phyloP scores from a whole-genome alignment of 2,888 invertebrate genomes.

The Spialia ferax region DNA sequence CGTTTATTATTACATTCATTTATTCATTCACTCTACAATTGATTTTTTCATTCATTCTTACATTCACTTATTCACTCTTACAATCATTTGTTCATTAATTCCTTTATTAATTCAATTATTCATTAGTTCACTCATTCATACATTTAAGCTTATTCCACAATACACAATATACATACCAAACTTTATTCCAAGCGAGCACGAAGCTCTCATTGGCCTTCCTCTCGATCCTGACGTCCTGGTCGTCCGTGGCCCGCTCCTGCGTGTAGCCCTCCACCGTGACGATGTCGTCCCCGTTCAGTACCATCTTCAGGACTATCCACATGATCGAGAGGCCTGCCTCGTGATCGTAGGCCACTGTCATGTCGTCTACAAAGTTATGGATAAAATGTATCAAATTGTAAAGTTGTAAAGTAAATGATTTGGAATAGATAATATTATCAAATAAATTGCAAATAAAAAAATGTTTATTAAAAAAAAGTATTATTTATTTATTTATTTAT shows the following conservation, averaged over 20 bases:
- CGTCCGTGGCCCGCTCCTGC: slow-evolving; percentile 87
- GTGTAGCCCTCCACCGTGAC: slow-evolving; percentile 90
- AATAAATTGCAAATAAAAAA: too few species aligned
- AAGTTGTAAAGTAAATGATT: background rate
- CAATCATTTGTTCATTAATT: too few species aligned
- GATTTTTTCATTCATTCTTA: too few species aligned
- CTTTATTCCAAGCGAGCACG: slow-evolving; percentile 89
- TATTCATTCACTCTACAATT: too few species aligned
- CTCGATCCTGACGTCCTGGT: slow-evolving; percentile 89
- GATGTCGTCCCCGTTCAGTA: slow-evolving; percentile 91
- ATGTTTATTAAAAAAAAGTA: too few species aligned
- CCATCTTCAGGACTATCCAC: slow-evolving; percentile 81
- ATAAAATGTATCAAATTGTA: too few species aligned
- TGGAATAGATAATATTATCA: too few species aligned
- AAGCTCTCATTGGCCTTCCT: slow-evolving; percentile 92
- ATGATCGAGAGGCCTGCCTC: slow-evolving; percentile 68
- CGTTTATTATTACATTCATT: too few species aligned
- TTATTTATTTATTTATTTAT: too few species aligned
- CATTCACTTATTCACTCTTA: too few species aligned
- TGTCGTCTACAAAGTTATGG: slow-evolving; percentile 68
- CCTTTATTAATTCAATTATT: too few species aligned
- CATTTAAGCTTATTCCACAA: background rate
- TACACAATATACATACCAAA: slow-evolving; percentile 82
- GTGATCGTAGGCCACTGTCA: slow-evolving; percentile 73
- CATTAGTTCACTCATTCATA: too few species aligned